Base-by-base conservation (phyloP, 2,113 vertebrate species). In the Python bivittatus region DNA sequence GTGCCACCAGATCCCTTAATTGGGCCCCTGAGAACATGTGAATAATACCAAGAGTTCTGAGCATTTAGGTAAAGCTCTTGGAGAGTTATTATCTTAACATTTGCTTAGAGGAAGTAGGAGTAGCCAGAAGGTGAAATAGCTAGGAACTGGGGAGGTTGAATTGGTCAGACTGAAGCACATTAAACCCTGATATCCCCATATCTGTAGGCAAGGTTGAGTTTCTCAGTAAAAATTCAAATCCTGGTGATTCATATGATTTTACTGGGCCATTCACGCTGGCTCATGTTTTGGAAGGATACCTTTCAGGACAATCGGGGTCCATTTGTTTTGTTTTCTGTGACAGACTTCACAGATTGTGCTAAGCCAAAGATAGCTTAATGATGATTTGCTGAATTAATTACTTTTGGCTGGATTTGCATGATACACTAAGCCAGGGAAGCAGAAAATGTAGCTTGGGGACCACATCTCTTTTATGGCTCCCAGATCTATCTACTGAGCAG, bases 21-120 rank as follows among this genome's bases (percentile, higher is more conserved):
- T 98, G 97, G 95, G 94, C 97, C 97, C 97, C 97, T 84, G 91
- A 97, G 97, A 98, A 94, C 94, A 95, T 84, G 86, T 93, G 95
- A 96, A 95, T 95, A 94, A 93, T 93, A 87, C 90, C 87, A 96
- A 95, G 94, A 97, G 96, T 96, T 96, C 90, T 94, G 94, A 97
- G 92, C 88, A 94, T 61, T 92, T 93, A 93, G 93, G 88, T 96
- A 96, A 96, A 96, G 94, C 95, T 95, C 97, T 97, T 93, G 96
- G 97, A 97, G 97, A 96, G 94, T 97, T 97, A 97, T 97, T 98
- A 97, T 97, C 97, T 84, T 91, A 95, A 68, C 94, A 61, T 86
- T 84, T 92, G 89, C 83, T 96, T 94, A 91, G 83, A 95, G 90
- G 84, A 79, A 94, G 96, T 92, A 94, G 79, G 93, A 93, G 15